Evolutionary conservation across 1,140 invertebrate species (phyloP).

Genomic region (Apocrypta bakeri): DNA sequence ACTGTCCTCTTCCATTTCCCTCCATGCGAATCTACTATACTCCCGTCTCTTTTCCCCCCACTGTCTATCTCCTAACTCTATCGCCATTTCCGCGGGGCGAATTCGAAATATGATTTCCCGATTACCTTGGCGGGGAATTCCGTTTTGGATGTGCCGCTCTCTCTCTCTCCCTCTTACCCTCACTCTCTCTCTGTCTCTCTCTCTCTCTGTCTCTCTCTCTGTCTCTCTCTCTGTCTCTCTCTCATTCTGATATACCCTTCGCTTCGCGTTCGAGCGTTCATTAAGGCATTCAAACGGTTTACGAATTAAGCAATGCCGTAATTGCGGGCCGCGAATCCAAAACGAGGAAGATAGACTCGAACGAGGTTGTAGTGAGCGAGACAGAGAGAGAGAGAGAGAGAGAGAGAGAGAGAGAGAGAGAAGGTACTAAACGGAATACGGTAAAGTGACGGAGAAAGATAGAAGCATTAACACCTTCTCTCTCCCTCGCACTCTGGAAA

Average conservation of each 20-base stretch:
- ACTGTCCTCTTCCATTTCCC: background rate
- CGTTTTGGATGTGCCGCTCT: slow-evolving; percentile 50
- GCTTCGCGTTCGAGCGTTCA: slow-evolving; percentile 55
- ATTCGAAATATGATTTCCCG: slow-evolving; percentile 60
- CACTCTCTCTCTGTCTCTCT: too few species aligned
- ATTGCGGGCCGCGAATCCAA: slow-evolving; percentile 61
- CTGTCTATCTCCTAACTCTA: background rate
- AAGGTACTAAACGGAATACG: background rate
- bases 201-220: too few species aligned
- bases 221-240: background rate
- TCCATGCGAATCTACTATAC: background rate
- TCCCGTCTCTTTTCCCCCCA: background rate
- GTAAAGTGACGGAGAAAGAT: slow-evolving; percentile 19
- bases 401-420: background rate
- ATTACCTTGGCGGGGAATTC: slow-evolving; percentile 58
- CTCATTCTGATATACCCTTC: slow-evolving; percentile 54
- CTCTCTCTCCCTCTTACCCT: background rate
- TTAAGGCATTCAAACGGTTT: slow-evolving; percentile 63
- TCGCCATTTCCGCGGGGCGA: slow-evolving; percentile 39
- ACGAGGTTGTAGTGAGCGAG: slow-evolving; percentile 10
- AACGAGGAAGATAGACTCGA: slow-evolving; percentile 51
- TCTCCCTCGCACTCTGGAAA: background rate
- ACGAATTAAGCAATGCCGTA: slow-evolving; percentile 61
- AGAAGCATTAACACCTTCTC: slow-evolving; percentile 21
- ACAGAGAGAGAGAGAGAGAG: background rate